Conservation (phyloP, 2,113 vertebrate genomes). For the Aphyosemion australe region DNA sequence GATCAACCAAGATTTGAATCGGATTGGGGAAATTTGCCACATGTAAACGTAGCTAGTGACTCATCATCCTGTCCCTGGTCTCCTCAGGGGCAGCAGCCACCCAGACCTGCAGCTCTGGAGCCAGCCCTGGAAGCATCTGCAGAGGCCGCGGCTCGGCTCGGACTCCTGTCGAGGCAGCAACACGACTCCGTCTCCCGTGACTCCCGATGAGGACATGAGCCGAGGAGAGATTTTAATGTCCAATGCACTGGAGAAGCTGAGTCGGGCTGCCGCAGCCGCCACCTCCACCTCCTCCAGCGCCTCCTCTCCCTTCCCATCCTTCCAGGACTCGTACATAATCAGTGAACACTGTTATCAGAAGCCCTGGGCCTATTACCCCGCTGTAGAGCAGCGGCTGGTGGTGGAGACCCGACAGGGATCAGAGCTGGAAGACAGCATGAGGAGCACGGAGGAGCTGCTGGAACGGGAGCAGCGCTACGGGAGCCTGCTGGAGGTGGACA, state of each 20-base stretch:
- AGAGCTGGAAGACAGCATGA: conserved; percentile 86
- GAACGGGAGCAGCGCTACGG: conserved; percentile 80
- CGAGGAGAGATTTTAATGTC: conserved; percentile 68
- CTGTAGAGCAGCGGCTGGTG: conserved; percentile 91
- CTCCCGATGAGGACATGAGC: conserved; percentile 67
- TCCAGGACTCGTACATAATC: conserved; percentile 93
- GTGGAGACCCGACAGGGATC: conserved; percentile 89
- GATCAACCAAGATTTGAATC: too few species aligned
- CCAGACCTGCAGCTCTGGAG: conserved; percentile 92
- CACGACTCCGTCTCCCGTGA: conserved; percentile 53
- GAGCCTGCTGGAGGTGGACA: conserved; percentile 85
- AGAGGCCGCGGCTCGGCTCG: conserved; percentile 76
- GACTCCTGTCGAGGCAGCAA: conserved; percentile 62
- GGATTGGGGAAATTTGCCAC: too few species aligned
- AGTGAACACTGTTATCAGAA: conserved; percentile 99
- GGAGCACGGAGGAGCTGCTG: conserved; percentile 84
- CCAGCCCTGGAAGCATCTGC: conserved; percentile 90
- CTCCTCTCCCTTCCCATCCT: conserved; percentile 73
- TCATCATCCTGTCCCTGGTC: too few species aligned
- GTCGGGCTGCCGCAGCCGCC: conserved; percentile 75
- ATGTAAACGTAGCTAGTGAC: too few species aligned
- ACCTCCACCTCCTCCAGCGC: conserved; percentile 61
- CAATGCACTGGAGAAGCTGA: conserved; percentile 78
- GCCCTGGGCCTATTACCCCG: conserved; percentile 91
- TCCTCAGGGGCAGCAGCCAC: conserved; percentile 85